Percentiles rank a stretch among this genome's conserved stretches.
Evolutionary conservation across 2,888 invertebrate species (phyloP).

Genomic region (Halocaridina rubra): DNA sequence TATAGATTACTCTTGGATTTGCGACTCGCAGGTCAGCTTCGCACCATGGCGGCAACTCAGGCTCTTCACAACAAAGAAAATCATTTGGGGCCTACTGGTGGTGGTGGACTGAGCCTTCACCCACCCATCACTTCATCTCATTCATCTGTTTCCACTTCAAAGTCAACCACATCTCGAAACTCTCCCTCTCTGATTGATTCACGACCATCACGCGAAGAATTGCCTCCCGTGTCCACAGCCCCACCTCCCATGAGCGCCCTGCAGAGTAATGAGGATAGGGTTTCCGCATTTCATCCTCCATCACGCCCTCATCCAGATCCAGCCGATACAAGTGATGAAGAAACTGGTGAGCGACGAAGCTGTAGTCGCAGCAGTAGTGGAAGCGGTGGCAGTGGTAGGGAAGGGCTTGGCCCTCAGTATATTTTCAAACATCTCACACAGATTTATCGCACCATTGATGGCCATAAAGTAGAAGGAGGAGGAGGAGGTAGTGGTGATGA

Average conservation of each 20-base stretch:
- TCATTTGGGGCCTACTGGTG: conserved; percentile 20
- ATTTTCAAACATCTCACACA: conserved; percentile 62
- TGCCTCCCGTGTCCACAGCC: conserved; percentile 2
- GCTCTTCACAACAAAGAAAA: conserved; percentile 52
- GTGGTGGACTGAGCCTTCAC: conserved; percentile 28
- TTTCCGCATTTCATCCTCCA: conserved; percentile 62
- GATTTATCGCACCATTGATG: conserved; percentile 59
- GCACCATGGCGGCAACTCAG: conserved; percentile 57
- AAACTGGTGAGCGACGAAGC: conserved; percentile 47
- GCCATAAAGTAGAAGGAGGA: conserved; percentile 43
- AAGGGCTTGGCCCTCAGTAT: conserved; percentile 60
- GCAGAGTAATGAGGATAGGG: conserved; percentile 45
- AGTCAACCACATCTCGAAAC: conserved; percentile 20
- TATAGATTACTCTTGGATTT: conserved; percentile 60
- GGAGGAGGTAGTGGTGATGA: background rate
- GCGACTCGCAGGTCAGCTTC: conserved; percentile 57
- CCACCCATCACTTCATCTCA: conserved; percentile 26
- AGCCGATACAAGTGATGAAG: conserved; percentile 54
- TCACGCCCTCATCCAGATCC: conserved; percentile 43
- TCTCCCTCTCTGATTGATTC: conserved; percentile 33
- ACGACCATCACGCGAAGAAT: conserved; percentile 48
- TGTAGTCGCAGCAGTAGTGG: conserved; percentile 53
- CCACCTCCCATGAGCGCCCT: conserved; percentile 41
- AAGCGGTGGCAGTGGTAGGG: conserved; percentile 51
- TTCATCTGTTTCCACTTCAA: conserved; percentile 25